A percentile compares a stretch with the other conserved stretches of the same genome.
Conservation (phyloP, 2,113 vertebrate species). For the Takifugu flavidus region DNA sequence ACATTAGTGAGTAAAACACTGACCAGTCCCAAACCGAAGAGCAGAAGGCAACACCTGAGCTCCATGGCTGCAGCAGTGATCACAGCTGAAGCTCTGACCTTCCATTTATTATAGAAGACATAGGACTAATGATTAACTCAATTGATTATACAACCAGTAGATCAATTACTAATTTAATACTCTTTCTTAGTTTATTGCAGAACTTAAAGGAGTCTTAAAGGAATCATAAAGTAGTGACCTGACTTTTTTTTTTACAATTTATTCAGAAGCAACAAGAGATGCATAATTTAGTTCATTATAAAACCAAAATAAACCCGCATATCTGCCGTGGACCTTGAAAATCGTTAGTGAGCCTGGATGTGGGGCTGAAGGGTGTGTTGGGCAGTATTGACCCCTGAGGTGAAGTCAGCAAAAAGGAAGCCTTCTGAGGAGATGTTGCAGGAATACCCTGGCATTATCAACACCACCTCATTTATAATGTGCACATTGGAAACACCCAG, state of each 20-base stretch:
- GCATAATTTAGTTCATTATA: not conserved
- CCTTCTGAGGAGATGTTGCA: too few relatives aligned
- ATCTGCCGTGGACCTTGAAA: too few relatives aligned
- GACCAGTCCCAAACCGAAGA: constrained; percentile 33
- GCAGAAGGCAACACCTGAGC: constrained; percentile 17
- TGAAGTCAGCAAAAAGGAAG: too few relatives aligned
- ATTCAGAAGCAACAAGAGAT: not conserved
- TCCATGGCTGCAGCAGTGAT: constrained; percentile 18
- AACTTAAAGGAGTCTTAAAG: too few relatives aligned
- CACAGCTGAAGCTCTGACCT: too few relatives aligned
- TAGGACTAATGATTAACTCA: not conserved
- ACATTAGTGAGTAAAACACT: not conserved
- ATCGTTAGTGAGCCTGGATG: too few relatives aligned
- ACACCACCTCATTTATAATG: too few relatives aligned
- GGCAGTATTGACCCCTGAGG: too few relatives aligned
- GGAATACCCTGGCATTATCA: too few relatives aligned
- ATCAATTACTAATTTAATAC: constrained; percentile 26
- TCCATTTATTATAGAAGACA: not conserved
- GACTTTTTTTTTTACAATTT: not conserved
- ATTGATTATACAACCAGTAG: not conserved
- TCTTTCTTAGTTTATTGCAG: constrained; percentile 3
- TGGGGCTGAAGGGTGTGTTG: too few relatives aligned
- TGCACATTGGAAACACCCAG: too few relatives aligned
- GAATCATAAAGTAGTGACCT: not conserved
- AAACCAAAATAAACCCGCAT: too few relatives aligned